phyloP scores from a whole-genome alignment of 1,140 invertebrate genomes.

The Harpegnathos saltator region DNA sequence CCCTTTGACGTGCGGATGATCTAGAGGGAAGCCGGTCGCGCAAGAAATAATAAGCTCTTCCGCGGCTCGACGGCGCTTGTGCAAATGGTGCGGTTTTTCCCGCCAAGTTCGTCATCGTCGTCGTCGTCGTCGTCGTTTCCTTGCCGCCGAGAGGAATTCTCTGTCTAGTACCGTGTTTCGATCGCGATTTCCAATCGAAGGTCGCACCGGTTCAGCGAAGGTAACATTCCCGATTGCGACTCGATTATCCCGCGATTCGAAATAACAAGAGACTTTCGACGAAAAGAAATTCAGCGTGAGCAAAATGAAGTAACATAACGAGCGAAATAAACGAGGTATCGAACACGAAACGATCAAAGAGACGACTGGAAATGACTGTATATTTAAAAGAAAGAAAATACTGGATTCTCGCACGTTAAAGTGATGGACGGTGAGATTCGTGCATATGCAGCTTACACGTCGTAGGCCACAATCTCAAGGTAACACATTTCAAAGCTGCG shows the following conservation, averaged over 20 bases:
- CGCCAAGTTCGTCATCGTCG: background rate
- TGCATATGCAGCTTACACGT: background rate
- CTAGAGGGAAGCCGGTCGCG: constrained; percentile 21
- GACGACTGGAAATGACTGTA: too few relatives aligned
- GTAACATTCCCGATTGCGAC: constrained; percentile 9
- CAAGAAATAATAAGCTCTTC: background rate
- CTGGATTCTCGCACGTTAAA: too few relatives aligned
- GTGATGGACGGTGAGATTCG: background rate
- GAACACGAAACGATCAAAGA: too few relatives aligned
- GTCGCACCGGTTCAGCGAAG: constrained; percentile 27
- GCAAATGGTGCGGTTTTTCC: background rate
- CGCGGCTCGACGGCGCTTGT: background rate
- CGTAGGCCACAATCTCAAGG: background rate
- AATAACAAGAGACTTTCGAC: too few relatives aligned
- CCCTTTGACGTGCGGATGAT: constrained; percentile 66
- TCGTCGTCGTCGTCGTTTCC: too few relatives aligned
- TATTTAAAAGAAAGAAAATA: too few relatives aligned
- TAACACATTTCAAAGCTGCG: constrained; percentile 27
- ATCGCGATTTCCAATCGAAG: constrained; percentile 27
- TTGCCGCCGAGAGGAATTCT: background rate
- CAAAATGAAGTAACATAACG: too few relatives aligned
- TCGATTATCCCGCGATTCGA: too few relatives aligned
- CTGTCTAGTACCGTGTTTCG: background rate
- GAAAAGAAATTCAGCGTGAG: too few relatives aligned
- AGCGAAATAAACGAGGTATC: too few relatives aligned